Percentiles rank a stretch among this genome's conserved stretches.
Conservation (phyloP, 2,113 vertebrate genomes). For the Apeltes quadracus region DNA sequence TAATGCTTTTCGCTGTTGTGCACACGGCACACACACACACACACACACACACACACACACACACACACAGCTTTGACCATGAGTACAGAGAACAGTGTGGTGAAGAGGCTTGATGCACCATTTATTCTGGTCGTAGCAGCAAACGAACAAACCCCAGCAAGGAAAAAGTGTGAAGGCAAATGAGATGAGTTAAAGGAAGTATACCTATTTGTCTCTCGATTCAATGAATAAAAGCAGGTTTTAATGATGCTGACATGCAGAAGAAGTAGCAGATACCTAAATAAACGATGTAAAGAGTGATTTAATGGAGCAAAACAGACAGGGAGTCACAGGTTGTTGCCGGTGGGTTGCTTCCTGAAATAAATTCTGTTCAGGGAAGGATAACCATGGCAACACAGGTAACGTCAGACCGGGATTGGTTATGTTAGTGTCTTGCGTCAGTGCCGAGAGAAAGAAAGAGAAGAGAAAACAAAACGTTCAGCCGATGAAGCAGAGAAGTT, state of each 20-base stretch:
- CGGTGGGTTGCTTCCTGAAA: conserved; percentile 68
- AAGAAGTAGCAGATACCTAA: not conserved
- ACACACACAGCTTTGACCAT: conserved; percentile 19
- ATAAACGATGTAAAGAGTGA: not conserved
- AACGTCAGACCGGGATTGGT: conserved; percentile 60
- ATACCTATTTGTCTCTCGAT: not conserved
- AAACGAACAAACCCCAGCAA: conserved; percentile 62
- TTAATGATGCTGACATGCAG: too few relatives aligned
- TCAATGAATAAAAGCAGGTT: too few relatives aligned
- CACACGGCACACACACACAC: not conserved
- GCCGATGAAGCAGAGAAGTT: not conserved
- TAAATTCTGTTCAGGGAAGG: conserved; percentile 64
- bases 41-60: too few relatives aligned
- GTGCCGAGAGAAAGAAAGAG: conserved; percentile 23
- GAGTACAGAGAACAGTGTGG: conserved; percentile 54
- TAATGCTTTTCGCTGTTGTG: not conserved
- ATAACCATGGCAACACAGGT: conserved; percentile 74
- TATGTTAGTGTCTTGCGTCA: conserved; percentile 47
- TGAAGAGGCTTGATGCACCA: conserved; percentile 55
- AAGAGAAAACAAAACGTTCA: not conserved
- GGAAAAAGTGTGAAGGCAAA: conserved; percentile 60
- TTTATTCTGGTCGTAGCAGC: conserved; percentile 60
- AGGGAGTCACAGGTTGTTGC: conserved; percentile 66
- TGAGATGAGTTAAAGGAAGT: conserved; percentile 25
- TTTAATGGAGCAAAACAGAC: conserved; percentile 7